phyloP scores from a whole-genome alignment of 2,888 invertebrate genomes.

The Orthosia incerta region DNA sequence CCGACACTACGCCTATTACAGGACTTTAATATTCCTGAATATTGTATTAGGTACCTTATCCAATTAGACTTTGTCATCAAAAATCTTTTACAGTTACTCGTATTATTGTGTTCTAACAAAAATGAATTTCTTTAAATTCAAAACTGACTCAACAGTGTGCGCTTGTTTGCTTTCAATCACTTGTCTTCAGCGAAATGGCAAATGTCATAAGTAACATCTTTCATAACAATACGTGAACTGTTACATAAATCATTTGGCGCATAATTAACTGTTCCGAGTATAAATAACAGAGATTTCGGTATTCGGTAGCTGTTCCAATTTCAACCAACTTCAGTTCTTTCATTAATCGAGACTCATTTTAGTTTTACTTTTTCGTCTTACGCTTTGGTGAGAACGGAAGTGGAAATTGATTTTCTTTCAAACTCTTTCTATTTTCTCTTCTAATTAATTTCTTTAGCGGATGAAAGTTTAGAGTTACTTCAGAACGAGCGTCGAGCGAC shows the following conservation, averaged over 20 bases:
- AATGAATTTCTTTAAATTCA: slow-evolving; percentile 5
- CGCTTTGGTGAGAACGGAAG: slow-evolving; percentile 40
- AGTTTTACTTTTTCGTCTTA: slow-evolving; percentile 38
- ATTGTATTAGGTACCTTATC: not conserved
- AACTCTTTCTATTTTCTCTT: slow-evolving; percentile 52
- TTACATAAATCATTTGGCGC: slow-evolving; percentile 29
- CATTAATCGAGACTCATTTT: slow-evolving; percentile 31
- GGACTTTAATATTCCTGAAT: slow-evolving; percentile 3
- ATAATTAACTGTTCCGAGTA: slow-evolving; percentile 48
- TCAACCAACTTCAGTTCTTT: slow-evolving; percentile 31
- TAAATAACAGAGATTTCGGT: slow-evolving; percentile 38
- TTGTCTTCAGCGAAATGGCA: slow-evolving; percentile 51
- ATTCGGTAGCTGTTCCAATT: slow-evolving; percentile 31
- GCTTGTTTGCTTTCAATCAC: slow-evolving; percentile 53
- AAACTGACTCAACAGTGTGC: slow-evolving; percentile 27
- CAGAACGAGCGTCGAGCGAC: slow-evolving; percentile 11
- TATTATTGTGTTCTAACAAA: not conserved
- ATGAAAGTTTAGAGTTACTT: slow-evolving; percentile 32
- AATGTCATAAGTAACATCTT: slow-evolving; percentile 52
- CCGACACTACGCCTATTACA: not conserved
- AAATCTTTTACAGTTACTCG: not conserved
- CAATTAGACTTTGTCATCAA: slow-evolving; percentile 2
- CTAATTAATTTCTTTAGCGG: slow-evolving; percentile 52
- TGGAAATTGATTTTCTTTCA: slow-evolving; percentile 58
- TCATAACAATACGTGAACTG: slow-evolving; percentile 51